phyloP scores from a whole-genome alignment of 2,113 vertebrate genomes.

The Corythornis cristatus region DNA sequence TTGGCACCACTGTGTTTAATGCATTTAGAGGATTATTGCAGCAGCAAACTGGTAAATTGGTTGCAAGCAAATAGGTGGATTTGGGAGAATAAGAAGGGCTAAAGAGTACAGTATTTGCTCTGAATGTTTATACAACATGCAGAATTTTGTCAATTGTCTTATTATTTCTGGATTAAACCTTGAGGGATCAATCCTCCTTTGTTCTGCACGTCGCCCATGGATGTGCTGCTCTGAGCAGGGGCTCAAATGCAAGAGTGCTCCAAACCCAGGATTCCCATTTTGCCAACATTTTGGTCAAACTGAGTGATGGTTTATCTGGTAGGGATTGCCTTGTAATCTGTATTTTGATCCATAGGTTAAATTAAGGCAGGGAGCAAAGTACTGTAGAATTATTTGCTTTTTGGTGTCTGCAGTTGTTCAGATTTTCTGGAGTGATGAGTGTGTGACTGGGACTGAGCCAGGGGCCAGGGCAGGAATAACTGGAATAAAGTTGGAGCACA shows the following conservation, averaged over 20 bases:
- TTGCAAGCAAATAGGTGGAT: slow-evolving; percentile 21
- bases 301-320: neutral
- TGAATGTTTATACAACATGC: slow-evolving; percentile 24
- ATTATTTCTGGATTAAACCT: slow-evolving; percentile 50
- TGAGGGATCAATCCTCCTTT: neutral
- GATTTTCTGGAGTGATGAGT: neutral
- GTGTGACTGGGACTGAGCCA: neutral
- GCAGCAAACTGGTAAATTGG: neutral
- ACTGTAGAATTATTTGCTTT: neutral
- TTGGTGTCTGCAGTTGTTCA: neutral
- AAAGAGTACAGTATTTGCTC: slow-evolving; percentile 15
- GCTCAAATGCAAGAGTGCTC: neutral
- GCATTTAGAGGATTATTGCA: slow-evolving; percentile 32
- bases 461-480: neutral
- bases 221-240: neutral
- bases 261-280: neutral
- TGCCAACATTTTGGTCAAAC: neutral
- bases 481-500: fast-evolving
- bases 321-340: neutral
- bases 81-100: slow-evolving; percentile 38
- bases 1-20: neutral
- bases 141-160: slow-evolving; percentile 1
- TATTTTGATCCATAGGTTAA: neutral
- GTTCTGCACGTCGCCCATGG: neutral
- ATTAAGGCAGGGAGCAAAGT: neutral